Evolutionary conservation across 2,113 vertebrate genomes (phyloP), one percentile per base, ranked within the genome.

Genomic region (Myotis lucifugus): DNA sequence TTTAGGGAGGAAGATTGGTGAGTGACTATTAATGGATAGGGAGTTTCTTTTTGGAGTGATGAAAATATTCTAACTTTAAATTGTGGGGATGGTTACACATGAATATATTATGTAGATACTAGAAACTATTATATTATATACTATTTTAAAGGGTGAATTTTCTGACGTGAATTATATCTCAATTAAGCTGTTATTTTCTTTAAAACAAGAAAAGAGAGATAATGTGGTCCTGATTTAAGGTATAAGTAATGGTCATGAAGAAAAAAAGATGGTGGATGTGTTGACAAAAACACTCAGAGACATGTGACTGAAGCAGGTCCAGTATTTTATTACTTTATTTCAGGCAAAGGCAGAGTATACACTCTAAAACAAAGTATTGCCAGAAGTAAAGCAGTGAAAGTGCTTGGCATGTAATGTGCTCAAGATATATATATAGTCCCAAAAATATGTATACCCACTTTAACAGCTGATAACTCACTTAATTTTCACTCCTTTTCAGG

Each of bases 61-160:
- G 34, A 59, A 76, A 88, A 67, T 66, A 88, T 77, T 79, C 48
- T 77, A 93, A 93, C 85, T 73, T 73, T 48, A 94, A 18, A 67
- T 42, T 59, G 32, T 40, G 14, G 17, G 14, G 37, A 74, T 87
- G 29, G 18, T 48, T 83, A 19, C 29, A 19, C 29, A 78, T 23
- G 59, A 70, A 5, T 77, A 50, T 50, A 50, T 74, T 91, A 42
- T 59, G 52, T 69, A 69, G 61, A 76, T 61, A 69, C 21, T 13
- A 93, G 50, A 83, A 93, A n/a, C 14, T 46, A 69, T 87, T 87
- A 5, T 46, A 69, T 87, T 87, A 5, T 42, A 4, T 50, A 46
- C 15, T 32, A 42, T 42, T 84, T 77, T 77, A 92, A 37, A 83
- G 61, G 8, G 34, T 74, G 32, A 77, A 70, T 61, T 77, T 83